These are phyloP conservation scores for Pollachius pollachius DNA, from an alignment of 2,113 vertebrate species.

Conservation along the genomic window DNA sequence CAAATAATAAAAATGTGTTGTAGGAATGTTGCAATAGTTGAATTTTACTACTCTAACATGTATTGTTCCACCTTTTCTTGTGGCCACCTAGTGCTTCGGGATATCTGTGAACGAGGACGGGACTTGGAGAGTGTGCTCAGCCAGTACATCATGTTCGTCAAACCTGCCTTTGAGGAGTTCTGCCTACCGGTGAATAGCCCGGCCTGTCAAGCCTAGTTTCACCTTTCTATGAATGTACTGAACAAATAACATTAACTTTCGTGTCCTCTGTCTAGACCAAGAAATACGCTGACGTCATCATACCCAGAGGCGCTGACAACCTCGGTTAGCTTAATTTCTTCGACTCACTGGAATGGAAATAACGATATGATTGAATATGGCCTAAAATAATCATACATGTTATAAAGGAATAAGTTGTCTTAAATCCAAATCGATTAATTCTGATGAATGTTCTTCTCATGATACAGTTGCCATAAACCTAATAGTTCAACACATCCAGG, in stretches of 20 bases:
- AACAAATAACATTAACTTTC: background rate
- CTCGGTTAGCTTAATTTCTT: slow-evolving; percentile 76
- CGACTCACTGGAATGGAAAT: background rate
- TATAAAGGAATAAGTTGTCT: no score
- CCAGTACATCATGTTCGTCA: slow-evolving; percentile 94
- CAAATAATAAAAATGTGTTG: no score
- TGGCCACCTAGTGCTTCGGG: slow-evolving; percentile 79
- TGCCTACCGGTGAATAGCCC: slow-evolving; percentile 87
- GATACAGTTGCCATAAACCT: slow-evolving; percentile 91
- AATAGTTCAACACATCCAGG: slow-evolving; percentile 96
- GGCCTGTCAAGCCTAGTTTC: slow-evolving; percentile 53
- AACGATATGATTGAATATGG: background rate
- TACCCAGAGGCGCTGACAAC: slow-evolving; percentile 92
- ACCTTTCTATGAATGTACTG: background rate
- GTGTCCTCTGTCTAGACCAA: slow-evolving; percentile 79
- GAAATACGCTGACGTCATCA: slow-evolving; percentile 95
- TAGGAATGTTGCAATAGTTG: no score
- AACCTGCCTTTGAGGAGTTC: slow-evolving; percentile 95
- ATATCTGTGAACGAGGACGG: slow-evolving; percentile 87
- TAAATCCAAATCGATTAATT: no score
- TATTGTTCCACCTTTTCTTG: background rate
- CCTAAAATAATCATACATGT: no score
- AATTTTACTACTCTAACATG: no score
- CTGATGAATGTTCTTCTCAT: slow-evolving; percentile 11
- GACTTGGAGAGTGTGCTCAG: slow-evolving; percentile 88